phyloP scores from a whole-genome alignment of 2,113 vertebrate species.

The Calyptomena viridis region DNA sequence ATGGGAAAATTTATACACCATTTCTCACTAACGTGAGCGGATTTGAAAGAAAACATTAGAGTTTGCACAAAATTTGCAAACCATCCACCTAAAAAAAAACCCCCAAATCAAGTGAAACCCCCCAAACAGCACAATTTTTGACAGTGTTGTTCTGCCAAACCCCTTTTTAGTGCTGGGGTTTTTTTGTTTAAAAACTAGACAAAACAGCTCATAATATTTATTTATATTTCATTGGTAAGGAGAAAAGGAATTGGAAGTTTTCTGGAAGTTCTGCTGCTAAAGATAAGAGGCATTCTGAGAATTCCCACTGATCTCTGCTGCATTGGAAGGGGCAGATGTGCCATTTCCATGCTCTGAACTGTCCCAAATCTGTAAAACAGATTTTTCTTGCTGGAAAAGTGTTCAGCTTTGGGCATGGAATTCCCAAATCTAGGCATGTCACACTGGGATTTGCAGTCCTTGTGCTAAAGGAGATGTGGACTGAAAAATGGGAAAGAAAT shows the following conservation, averaged over 20 bases:
- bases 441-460: not conserved
- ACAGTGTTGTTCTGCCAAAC: not conserved
- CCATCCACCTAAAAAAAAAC: not conserved
- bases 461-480: not conserved
- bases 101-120: not conserved
- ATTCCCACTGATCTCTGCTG: not conserved
- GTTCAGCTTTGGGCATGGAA: not conserved
- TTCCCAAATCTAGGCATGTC: not conserved
- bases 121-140: not conserved
- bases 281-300: not conserved
- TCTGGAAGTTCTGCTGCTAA: not conserved
- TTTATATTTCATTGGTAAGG: not conserved
- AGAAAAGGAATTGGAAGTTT: not conserved
- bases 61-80: not conserved
- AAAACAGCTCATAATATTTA: not conserved
- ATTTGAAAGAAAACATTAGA: not conserved
- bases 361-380: not conserved
- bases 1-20: not conserved
- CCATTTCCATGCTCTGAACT: not conserved
- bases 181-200: not conserved
- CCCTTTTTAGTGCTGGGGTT: not conserved
- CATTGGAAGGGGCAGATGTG: not conserved
- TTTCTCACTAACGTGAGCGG: not conserved
- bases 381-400: not conserved
- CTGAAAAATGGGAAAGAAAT: not conserved